Percentiles rank a stretch among this genome's conserved stretches.
phyloP scores from a whole-genome alignment of 2,888 invertebrate genomes.

The Erebia aethiops region DNA sequence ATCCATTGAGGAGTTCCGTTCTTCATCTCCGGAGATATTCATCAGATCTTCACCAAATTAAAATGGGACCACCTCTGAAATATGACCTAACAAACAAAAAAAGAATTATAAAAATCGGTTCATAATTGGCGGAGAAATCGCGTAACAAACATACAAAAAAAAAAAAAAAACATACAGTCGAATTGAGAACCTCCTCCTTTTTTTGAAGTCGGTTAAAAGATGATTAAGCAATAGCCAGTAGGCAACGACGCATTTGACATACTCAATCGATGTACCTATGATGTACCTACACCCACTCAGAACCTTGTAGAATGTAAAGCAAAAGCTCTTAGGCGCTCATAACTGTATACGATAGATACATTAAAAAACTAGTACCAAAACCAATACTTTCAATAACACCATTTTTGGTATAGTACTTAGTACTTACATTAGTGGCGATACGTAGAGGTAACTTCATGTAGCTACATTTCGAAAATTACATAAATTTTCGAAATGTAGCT shows the following conservation, averaged over 20 bases:
- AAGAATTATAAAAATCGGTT: no score
- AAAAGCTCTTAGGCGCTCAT: background rate
- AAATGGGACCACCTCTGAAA: no score
- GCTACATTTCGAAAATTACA: background rate
- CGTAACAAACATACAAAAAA: no score
- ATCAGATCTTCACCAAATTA: no score
- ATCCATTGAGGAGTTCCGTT: no score
- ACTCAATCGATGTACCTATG: background rate
- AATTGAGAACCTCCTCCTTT: no score
- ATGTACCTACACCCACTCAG: background rate
- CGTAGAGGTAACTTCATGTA: background rate
- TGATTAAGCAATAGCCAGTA: background rate
- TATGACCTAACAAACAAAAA: no score
- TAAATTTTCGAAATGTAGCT: no score
- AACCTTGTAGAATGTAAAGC: slow-evolving; percentile 9
- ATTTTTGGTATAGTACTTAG: background rate
- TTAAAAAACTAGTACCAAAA: background rate
- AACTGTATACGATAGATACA: background rate
- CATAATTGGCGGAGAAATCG: no score
- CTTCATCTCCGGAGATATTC: no score
- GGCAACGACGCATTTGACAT: background rate
- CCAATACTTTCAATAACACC: background rate
- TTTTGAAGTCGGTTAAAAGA: no score
- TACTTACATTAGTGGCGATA: background rate
- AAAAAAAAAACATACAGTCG: no score